Evolutionary conservation across 2,888 invertebrate species (phyloP), one percentile per base, ranked within the genome.

Genomic region (Aspidiotus destructor): DNA sequence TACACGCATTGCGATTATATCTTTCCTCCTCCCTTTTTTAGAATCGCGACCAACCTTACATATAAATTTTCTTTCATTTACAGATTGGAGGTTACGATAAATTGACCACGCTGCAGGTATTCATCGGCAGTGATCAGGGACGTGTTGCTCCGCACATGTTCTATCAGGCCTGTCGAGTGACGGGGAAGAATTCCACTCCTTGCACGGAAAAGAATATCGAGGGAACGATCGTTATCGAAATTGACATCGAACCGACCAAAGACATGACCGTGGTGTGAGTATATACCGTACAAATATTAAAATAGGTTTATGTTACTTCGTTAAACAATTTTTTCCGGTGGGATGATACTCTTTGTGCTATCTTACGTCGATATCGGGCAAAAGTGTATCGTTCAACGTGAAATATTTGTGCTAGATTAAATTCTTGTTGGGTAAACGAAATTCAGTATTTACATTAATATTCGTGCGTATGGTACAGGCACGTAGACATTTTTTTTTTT

Each of bases 81-180:
- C 77, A 93, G 82, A 80, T 97, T 73, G 81, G 84, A 70, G 95
- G 95, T 69, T 92, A 92, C 76, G 86, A 87, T 75, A 89, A 92
- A 77, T 86, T 91, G 40, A 86, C 93, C 2, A 86, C 87, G 13
- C 80, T 97, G 73, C 93, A 96, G 81, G 89, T 90, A 75, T 96
- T 91, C 77, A 93, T 96, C 75, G 96, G 95, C 52, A 92, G 91
- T 16, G 95, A 96, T 77, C 83, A 89, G 61, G 95, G 93, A 0
- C 85, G 90, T 70, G 90, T 92, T 8, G 86, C 88, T 8, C 96
- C 96, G 0, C 97, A 97, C 78, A 93, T 96, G 86, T 96, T 96
- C 79, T 97, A 97, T 80, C 95, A 96, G 78, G 94, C 96, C 3
- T 96, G 96, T 76, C 87, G 92, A 72, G 96, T 97, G 0, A 90